phyloP scores from a whole-genome alignment of 35 echinoderm and acorn worm species.

The Ophiothrix spiculata region DNA sequence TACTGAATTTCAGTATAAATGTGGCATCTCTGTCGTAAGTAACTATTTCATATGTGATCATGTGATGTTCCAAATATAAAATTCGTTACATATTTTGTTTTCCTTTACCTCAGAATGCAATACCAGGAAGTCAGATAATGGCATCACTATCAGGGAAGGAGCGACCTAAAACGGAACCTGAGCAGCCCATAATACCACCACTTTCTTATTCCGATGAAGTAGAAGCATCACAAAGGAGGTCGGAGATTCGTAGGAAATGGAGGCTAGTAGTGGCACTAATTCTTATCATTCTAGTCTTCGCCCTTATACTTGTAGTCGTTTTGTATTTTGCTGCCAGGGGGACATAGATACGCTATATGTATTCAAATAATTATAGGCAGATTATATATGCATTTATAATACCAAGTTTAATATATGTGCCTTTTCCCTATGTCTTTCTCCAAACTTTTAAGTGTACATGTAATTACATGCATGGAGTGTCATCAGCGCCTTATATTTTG shows the following conservation, averaged over 20 bases:
- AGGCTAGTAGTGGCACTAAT: conserved; percentile 42
- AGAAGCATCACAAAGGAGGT: conserved; percentile 24
- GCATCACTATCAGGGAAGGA: not conserved
- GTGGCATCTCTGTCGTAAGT: too few relatives aligned
- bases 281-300: conserved; percentile 47
- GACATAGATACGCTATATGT: not conserved
- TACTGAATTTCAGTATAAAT: too few relatives aligned
- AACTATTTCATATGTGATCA: too few relatives aligned
- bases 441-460: too few relatives aligned
- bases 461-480: too few relatives aligned
- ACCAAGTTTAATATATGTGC: not conserved
- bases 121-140: conserved; percentile 1
- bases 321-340: conserved; percentile 37
- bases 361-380: not conserved
- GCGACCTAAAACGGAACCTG: not conserved
- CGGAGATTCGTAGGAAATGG: conserved; percentile 49
- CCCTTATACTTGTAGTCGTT: conserved; percentile 49
- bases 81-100: too few relatives aligned
- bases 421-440: too few relatives aligned
- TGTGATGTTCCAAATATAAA: too few relatives aligned
- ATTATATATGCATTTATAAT: not conserved
- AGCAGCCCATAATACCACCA: not conserved
- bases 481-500: too few relatives aligned
- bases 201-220: conserved; percentile 11
- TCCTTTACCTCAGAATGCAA: not conserved